Evolutionary conservation across 2,113 vertebrate genomes (phyloP).

Genomic region (Tachysurus fulvidraco): DNA sequence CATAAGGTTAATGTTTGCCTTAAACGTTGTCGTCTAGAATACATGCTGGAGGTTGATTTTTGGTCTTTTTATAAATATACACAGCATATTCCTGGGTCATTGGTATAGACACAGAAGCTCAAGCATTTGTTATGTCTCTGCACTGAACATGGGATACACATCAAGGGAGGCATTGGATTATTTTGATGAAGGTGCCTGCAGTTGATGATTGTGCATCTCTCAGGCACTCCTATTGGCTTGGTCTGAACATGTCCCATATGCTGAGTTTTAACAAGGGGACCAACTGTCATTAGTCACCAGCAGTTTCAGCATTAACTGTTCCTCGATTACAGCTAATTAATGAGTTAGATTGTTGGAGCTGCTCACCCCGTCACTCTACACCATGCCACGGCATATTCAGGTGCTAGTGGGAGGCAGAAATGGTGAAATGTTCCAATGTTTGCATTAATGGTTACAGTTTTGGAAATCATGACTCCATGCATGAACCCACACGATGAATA

Average conservation of each 20-base stretch:
- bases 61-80: background rate
- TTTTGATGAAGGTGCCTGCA: background rate
- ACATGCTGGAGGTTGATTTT: background rate
- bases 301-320: constrained; percentile 54
- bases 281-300: constrained; percentile 60
- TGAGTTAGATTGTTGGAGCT: constrained; percentile 1
- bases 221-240: constrained; percentile 54
- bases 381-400: background rate
- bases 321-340: constrained; percentile 10
- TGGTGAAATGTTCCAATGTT: background rate
- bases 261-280: constrained; percentile 58
- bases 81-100: background rate
- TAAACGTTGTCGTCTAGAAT: background rate
- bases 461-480: constrained; percentile 47
- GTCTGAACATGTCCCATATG: constrained; percentile 61
- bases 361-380: background rate
- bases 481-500: constrained; percentile 24
- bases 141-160: background rate
- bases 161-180: background rate
- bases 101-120: background rate
- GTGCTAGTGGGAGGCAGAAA: background rate
- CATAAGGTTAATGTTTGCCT: background rate
- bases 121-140: background rate
- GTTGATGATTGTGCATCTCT: background rate
- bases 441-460: constrained; percentile 26